A percentile compares a stretch with the other conserved stretches of the same genome.
Evolutionary conservation across 2,888 invertebrate genomes (phyloP).

Genomic region (Ephialtes manifestator): DNA sequence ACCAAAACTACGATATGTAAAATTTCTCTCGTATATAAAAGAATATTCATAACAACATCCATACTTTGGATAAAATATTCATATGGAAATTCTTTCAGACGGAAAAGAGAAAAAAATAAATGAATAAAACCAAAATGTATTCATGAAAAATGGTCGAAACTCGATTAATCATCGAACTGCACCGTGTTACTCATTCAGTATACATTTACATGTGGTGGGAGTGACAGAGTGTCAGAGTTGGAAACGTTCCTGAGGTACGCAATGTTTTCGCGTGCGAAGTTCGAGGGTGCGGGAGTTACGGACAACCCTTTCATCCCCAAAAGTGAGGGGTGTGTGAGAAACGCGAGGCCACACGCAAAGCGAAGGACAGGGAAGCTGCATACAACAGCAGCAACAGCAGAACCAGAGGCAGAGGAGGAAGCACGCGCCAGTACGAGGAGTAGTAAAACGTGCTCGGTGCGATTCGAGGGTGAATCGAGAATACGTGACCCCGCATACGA

Average conservation of each 20-base stretch:
- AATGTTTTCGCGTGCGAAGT: slow-evolving; percentile 43
- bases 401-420: slow-evolving; percentile 54
- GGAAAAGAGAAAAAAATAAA: neutral
- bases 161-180: slow-evolving; percentile 28
- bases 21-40: too few relatives aligned
- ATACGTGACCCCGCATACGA: slow-evolving; percentile 83
- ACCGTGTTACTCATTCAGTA: neutral
- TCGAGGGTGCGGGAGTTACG: slow-evolving; percentile 30
- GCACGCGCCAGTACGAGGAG: slow-evolving; percentile 71
- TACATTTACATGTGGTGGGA: neutral
- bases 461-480: slow-evolving; percentile 81
- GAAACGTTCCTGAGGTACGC: slow-evolving; percentile 37
- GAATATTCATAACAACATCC: too few relatives aligned
- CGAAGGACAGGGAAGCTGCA: neutral
- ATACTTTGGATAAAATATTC: neutral
- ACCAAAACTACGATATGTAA: too few relatives aligned
- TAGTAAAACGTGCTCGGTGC: slow-evolving; percentile 75
- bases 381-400: too few relatives aligned
- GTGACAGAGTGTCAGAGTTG: slow-evolving; percentile 23
- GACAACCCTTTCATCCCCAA: slow-evolving; percentile 52
- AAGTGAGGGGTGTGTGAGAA: slow-evolving; percentile 42
- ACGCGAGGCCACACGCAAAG: slow-evolving; percentile 59
- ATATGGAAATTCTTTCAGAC: neutral
- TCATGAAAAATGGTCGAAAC: slow-evolving; percentile 30
- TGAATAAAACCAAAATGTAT: neutral